These are phyloP conservation scores for Theonella swinhoei DNA, from an alignment of 37 sponge, comb jelly and placozoan genomes.

Conservation along the genomic window DNA sequence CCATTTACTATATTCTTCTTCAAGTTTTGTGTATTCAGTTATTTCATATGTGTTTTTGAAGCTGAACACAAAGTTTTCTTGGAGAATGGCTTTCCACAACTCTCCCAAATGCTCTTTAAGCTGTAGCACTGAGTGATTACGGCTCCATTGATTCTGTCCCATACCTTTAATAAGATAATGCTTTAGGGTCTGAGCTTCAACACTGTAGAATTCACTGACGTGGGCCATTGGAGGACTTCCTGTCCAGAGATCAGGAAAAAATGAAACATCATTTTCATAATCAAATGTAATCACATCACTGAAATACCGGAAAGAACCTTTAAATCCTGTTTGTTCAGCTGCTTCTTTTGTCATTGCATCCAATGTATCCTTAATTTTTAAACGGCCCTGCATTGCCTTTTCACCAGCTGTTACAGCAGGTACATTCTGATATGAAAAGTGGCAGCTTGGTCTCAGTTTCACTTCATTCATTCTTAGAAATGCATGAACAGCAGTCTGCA, in stretches of 20 bases:
- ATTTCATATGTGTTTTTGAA: conserved; percentile 43
- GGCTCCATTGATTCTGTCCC: no score
- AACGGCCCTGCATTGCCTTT: conserved; percentile 7
- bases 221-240: conserved; percentile 53
- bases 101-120: neutral
- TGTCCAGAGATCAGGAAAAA: conserved; percentile 38
- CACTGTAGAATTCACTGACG: conserved; percentile 23
- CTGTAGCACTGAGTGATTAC: neutral
- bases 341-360: conserved; percentile 26
- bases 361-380: conserved; percentile 6
- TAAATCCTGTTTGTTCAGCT: conserved; percentile 22
- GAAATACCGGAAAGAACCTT: neutral
- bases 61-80: conserved; percentile 55
- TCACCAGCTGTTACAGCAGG: neutral
- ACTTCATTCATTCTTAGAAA: conserved; percentile 44
- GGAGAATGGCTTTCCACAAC: conserved; percentile 40
- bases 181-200: conserved; percentile 6
- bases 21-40: conserved; percentile 26
- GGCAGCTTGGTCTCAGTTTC: conserved; percentile 19
- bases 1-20: conserved; percentile 23
- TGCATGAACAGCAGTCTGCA: conserved; percentile 42
- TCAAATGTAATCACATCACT: conserved; percentile 48
- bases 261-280: conserved; percentile 27
- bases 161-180: neutral
- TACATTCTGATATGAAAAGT: conserved; percentile 54